phyloP scores from a whole-genome alignment of 2,797 vertebrate genomes.

The Smutsia gigantea region DNA sequence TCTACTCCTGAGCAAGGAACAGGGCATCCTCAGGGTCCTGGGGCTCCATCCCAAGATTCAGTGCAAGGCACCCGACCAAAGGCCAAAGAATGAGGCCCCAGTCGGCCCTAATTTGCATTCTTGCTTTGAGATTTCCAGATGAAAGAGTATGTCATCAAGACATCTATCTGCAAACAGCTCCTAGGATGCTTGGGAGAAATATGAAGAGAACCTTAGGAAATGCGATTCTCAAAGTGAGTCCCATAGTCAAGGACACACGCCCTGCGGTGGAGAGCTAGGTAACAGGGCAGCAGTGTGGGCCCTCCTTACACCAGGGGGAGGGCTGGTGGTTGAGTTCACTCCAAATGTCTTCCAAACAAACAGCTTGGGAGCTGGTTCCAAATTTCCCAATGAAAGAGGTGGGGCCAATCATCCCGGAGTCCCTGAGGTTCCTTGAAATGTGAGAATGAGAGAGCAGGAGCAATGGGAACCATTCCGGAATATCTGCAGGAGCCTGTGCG shows the following conservation, averaged over 20 bases:
- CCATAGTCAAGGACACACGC: accelerated
- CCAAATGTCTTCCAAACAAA: neutral
- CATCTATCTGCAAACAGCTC: neutral
- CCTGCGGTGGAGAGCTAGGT: neutral
- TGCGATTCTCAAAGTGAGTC: neutral
- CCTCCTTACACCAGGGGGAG: neutral
- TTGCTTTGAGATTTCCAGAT: neutral
- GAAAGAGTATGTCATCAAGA: neutral
- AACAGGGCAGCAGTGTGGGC: neutral
- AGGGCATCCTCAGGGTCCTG: neutral
- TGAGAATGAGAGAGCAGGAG: neutral
- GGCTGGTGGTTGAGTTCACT: neutral
- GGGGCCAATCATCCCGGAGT: neutral
- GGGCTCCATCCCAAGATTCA: neutral
- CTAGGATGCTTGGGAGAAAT: neutral
- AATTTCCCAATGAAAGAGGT: neutral
- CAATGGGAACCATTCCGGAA: neutral
- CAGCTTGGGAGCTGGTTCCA: neutral
- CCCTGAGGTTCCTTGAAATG: neutral
- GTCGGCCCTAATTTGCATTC: neutral
- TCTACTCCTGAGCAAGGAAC: neutral
- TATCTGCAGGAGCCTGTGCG: neutral
- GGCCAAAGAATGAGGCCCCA: neutral
- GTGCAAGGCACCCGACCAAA: neutral
- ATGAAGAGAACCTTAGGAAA: neutral